Conservation (phyloP, 2,797 vertebrate species). For the Gallinago nigripennis region DNA sequence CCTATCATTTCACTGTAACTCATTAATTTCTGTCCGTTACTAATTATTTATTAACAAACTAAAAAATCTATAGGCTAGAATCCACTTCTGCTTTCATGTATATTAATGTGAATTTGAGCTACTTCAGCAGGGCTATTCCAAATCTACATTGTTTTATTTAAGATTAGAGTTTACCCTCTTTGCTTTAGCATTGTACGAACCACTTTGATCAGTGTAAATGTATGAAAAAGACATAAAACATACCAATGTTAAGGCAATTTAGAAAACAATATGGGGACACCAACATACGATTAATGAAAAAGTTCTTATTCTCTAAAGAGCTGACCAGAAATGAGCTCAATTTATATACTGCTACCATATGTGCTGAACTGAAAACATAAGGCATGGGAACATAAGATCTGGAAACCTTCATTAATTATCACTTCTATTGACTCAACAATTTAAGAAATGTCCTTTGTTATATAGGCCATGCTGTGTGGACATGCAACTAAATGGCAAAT, state of each 20-base stretch:
- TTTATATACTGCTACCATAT: background rate
- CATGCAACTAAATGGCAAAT: background rate
- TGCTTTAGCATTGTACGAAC: background rate
- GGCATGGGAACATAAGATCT: background rate
- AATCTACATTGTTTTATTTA: background rate
- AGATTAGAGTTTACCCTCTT: background rate
- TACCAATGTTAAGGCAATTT: background rate
- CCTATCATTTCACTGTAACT: background rate
- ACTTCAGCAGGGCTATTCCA: background rate
- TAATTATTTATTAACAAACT: background rate
- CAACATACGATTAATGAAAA: background rate
- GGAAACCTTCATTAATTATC: background rate
- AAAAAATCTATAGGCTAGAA: background rate
- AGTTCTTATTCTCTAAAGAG: background rate
- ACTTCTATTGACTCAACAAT: background rate
- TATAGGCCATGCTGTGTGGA: background rate
- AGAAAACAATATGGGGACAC: background rate
- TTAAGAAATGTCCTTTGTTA: background rate
- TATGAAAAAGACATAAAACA: background rate
- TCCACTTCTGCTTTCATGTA: background rate
- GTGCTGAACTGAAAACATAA: background rate
- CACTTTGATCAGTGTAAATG: background rate
- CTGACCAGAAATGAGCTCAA: background rate
- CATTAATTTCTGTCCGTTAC: background rate
- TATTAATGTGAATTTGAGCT: background rate